These are phyloP conservation scores for Crotalus helleri DNA, from an alignment of 2,113 vertebrate species.

Conservation along the genomic window DNA sequence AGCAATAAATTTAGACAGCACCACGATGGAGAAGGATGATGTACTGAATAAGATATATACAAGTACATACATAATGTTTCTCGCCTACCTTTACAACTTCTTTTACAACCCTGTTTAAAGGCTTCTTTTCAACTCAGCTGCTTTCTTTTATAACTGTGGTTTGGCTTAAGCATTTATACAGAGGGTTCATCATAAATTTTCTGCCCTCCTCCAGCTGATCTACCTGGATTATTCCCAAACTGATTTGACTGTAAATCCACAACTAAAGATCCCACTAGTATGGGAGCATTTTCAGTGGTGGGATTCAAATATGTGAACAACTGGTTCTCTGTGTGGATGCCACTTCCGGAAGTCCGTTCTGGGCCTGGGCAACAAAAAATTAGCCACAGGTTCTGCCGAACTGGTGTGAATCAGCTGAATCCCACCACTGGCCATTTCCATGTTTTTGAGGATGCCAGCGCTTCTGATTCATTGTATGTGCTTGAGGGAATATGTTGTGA, in stretches of 20 bases:
- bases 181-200: background rate
- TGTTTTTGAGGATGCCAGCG: background rate
- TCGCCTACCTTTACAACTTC: background rate
- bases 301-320: no score
- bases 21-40: background rate
- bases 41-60: background rate
- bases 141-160: background rate
- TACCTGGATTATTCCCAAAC: background rate
- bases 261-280: background rate
- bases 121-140: background rate
- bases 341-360: no score
- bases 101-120: background rate
- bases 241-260: background rate
- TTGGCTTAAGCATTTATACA: background rate
- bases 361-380: no score
- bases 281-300: fast-evolving
- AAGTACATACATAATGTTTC: background rate
- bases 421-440: background rate
- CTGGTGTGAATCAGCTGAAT: no score
- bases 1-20: background rate
- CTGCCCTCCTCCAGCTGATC: background rate
- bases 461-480: slow-evolving; percentile 51
- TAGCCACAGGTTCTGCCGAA: no score
- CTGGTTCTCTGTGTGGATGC: no score
- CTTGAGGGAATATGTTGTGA: slow-evolving; percentile 43